These are phyloP conservation scores for Spheniscus mendiculus DNA, from an alignment of 2,113 vertebrate species.

Conservation along the genomic window DNA sequence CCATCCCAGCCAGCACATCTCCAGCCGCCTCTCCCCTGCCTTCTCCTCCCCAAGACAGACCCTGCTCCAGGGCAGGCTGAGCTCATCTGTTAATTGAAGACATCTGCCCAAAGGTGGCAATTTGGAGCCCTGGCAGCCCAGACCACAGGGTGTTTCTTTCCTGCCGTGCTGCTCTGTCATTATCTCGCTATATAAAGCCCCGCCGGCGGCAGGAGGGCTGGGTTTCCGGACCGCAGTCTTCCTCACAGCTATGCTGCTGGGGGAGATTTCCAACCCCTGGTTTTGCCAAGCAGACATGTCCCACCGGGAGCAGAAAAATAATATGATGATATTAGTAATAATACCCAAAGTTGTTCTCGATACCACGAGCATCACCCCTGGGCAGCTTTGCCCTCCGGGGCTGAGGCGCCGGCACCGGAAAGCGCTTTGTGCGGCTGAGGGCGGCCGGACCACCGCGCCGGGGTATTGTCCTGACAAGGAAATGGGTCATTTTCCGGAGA, in stretches of 20 bases:
- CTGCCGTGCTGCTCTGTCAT: constrained; percentile 46
- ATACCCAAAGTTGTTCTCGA: not conserved
- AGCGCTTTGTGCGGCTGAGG: not conserved
- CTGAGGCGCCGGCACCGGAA: not conserved
- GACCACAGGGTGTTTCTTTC: constrained; percentile 46
- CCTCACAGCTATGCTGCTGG: not conserved
- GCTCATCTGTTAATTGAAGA: constrained; percentile 17
- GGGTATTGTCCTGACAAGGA: constrained; percentile 54
- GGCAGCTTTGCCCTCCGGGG: not conserved
- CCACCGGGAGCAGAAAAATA: not conserved
- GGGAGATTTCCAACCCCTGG: not conserved
- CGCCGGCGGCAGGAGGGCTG: not conserved
- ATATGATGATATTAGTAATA: not conserved
- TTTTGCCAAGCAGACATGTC: not conserved
- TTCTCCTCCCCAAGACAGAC: not conserved
- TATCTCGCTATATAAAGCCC: constrained; percentile 45
- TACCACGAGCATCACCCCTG: not conserved
- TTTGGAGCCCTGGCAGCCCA: not conserved
- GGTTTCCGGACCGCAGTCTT: constrained; percentile 44
- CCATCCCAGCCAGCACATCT: not conserved
- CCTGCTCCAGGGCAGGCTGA: not conserved
- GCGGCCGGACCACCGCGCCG: accelerated
- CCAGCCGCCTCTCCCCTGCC: not conserved
- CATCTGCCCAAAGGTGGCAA: constrained; percentile 1
- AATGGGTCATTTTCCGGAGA: constrained; percentile 57